These are phyloP conservation scores for Agrilus cyanescens DNA, from an alignment of 2,888 invertebrate genomes.

Conservation along the genomic window DNA sequence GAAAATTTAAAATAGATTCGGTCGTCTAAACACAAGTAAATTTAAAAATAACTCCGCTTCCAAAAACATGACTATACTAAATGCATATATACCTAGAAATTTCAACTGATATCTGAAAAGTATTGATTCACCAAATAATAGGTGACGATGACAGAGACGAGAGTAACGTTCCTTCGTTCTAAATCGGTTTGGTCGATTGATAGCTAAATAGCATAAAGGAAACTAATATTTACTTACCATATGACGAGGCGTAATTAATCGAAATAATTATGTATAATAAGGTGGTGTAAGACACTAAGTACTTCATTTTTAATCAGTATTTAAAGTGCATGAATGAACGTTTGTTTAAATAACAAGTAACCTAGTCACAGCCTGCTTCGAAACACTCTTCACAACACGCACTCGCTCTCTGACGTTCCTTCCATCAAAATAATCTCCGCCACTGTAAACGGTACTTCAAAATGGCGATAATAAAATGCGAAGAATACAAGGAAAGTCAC, in stretches of 20 bases:
- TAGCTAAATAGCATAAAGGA: too few relatives aligned
- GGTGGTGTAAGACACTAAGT: slow-evolving; percentile 28
- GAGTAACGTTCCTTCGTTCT: too few relatives aligned
- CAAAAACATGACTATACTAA: too few relatives aligned
- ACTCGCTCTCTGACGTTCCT: slow-evolving; percentile 22
- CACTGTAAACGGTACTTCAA: slow-evolving; percentile 24
- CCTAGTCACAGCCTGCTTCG: slow-evolving; percentile 2
- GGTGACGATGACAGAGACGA: too few relatives aligned
- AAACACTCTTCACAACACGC: slow-evolving; percentile 21
- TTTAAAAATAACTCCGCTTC: too few relatives aligned
- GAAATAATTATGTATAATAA: slow-evolving; percentile 26
- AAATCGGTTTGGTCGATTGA: too few relatives aligned
- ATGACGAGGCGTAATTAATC: slow-evolving; percentile 24
- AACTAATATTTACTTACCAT: slow-evolving; percentile 17
- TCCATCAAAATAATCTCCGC: slow-evolving; percentile 18
- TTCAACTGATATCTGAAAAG: too few relatives aligned
- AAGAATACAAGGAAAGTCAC: slow-evolving; percentile 26
- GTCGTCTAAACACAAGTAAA: too few relatives aligned
- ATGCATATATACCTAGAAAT: too few relatives aligned
- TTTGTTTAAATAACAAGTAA: slow-evolving; percentile 5
- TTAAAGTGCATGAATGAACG: slow-evolving; percentile 16
- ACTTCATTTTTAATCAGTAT: slow-evolving; percentile 26
- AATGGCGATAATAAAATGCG: slow-evolving; percentile 26
- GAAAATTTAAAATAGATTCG: too few relatives aligned
- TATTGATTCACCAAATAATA: background rate